phyloP scores from a whole-genome alignment of 2,797 vertebrate genomes.

The Pangasius djambal region DNA sequence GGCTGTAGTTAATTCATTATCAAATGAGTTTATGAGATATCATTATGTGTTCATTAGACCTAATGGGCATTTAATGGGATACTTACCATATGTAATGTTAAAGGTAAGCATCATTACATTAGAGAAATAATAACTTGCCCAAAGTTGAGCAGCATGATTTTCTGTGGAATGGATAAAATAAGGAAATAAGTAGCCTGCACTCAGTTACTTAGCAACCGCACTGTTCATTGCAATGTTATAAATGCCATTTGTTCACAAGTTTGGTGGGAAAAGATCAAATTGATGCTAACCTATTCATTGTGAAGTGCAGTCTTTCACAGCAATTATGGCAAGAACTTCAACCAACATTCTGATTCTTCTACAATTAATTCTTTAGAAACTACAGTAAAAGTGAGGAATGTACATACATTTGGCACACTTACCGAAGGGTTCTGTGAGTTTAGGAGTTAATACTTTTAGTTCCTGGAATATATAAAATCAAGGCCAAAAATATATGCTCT shows the following conservation, averaged over 20 bases:
- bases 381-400: not conserved
- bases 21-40: conserved; percentile 34
- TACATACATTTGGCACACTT: not conserved
- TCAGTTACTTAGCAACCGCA: conserved; percentile 77
- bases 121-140: conserved; percentile 44
- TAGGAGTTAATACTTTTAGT: not conserved
- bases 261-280: conserved; percentile 41
- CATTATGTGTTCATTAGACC: conserved; percentile 47
- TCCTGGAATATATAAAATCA: not conserved
- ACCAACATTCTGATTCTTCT: conserved; percentile 18
- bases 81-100: conserved; percentile 50
- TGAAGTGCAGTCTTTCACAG: conserved; percentile 42
- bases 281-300: conserved; percentile 50
- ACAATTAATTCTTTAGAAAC: not conserved
- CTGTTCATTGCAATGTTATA: conserved; percentile 57
- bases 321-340: conserved; percentile 14
- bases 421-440: not conserved
- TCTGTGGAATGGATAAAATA: conserved; percentile 59
- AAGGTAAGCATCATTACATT: conserved; percentile 50
- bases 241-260: conserved; percentile 53
- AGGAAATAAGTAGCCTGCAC: conserved; percentile 60
- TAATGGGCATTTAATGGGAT: conserved; percentile 53
- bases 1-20: conserved; percentile 37
- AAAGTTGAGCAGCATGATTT: conserved; percentile 49
- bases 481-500: not conserved